A percentile compares a stretch with the other conserved stretches of the same genome.
Evolutionary conservation across 1,140 invertebrate species (phyloP).

Genomic region (Psix sp.): DNA sequence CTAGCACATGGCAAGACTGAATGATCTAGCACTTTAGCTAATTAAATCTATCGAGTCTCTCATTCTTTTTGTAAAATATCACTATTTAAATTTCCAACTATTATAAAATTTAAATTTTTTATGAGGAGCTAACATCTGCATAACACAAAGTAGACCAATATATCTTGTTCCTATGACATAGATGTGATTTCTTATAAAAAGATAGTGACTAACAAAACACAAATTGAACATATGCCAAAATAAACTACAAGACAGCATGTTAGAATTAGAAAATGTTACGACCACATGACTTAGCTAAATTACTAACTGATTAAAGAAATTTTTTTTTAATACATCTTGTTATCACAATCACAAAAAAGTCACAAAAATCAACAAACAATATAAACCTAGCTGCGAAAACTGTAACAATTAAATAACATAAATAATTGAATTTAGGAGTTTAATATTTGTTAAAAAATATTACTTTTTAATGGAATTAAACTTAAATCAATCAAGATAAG

Average conservation of each 20-base stretch:
- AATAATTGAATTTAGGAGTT: too few relatives aligned
- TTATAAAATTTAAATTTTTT: conserved; percentile 46
- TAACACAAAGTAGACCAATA: conserved; percentile 49
- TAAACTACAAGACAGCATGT: too few relatives aligned
- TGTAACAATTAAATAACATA: too few relatives aligned
- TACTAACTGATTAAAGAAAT: conserved; percentile 32
- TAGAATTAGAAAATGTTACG: conserved; percentile 35
- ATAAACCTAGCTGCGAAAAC: not conserved
- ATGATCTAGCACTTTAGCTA: conserved; percentile 64
- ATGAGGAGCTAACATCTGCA: conserved; percentile 61
- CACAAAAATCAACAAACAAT: not conserved
- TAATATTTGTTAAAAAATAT: too few relatives aligned
- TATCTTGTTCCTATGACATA: conserved; percentile 59
- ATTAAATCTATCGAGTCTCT: conserved; percentile 50
- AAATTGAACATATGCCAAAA: conserved; percentile 53
- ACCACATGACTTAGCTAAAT: conserved; percentile 31
- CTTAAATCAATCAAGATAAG: too few relatives aligned
- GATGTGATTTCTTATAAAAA: conserved; percentile 58
- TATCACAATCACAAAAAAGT: too few relatives aligned
- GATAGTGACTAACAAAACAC: conserved; percentile 52
- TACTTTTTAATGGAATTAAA: too few relatives aligned
- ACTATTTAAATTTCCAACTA: not conserved
- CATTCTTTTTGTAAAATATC: not conserved
- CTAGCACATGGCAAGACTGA: conserved; percentile 43
- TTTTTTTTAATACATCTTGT: too few relatives aligned